Conservation (phyloP, 2,888 invertebrate genomes). For the Erebia ligea region DNA sequence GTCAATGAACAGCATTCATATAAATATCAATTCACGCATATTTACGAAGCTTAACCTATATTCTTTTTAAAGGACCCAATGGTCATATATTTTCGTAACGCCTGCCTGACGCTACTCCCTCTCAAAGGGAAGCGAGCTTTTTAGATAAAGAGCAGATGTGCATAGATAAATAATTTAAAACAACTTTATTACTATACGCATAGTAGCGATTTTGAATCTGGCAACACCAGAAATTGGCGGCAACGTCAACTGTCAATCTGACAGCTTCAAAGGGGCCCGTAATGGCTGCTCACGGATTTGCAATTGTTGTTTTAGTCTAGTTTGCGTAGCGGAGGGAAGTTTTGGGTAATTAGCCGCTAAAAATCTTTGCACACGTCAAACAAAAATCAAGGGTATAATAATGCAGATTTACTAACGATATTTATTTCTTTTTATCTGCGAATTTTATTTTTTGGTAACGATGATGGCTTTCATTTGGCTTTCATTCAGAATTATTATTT, state of each 20-base stretch:
- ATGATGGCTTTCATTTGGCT: too few relatives aligned
- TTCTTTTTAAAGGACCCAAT: background rate
- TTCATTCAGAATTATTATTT: too few relatives aligned
- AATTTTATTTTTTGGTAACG: too few relatives aligned
- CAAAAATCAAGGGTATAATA: background rate
- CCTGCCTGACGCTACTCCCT: background rate
- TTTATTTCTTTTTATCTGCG: too few relatives aligned
- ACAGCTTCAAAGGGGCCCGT: conserved; percentile 64
- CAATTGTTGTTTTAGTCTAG: conserved; percentile 63
- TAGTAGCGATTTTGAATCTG: conserved; percentile 42
- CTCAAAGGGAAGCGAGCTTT: background rate
- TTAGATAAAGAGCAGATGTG: conserved; percentile 43
- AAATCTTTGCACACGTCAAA: conserved; percentile 18
- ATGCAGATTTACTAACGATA: background rate
- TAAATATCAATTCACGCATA: background rate
- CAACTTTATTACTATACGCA: conserved; percentile 34
- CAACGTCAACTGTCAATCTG: conserved; percentile 72
- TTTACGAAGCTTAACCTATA: background rate
- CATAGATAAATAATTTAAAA: conserved; percentile 35
- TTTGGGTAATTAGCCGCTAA: conserved; percentile 34
- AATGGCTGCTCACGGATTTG: conserved; percentile 67
- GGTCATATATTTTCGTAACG: background rate
- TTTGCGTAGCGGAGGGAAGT: conserved; percentile 32
- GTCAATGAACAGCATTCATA: background rate
- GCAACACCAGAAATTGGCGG: conserved; percentile 46